A percentile compares a stretch with the other conserved stretches of the same genome.
Evolutionary conservation across 2,113 vertebrate genomes (phyloP).

Genomic region (Harpagus bidentatus): DNA sequence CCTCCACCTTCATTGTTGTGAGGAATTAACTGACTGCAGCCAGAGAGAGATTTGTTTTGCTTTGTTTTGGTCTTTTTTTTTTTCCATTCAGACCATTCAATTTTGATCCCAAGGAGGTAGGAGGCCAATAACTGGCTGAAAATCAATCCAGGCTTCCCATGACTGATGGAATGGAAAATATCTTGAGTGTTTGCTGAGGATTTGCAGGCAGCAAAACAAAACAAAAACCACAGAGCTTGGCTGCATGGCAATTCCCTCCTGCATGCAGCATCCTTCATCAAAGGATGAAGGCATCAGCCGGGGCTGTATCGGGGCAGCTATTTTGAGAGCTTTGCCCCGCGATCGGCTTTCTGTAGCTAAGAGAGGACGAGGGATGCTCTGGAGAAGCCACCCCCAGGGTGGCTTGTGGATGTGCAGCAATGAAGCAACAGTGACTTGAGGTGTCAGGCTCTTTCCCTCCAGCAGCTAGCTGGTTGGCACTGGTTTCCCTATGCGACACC

Average conservation of each 20-base stretch:
- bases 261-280: not conserved
- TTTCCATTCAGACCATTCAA: conserved; percentile 10
- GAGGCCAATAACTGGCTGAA: conserved; percentile 59
- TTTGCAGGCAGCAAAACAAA: conserved; percentile 55
- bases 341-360: not conserved
- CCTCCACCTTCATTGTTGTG: not conserved
- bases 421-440: not conserved
- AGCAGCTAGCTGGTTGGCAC: not conserved
- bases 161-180: conserved; percentile 7
- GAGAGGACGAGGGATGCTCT: not conserved
- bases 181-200: conserved; percentile 32
- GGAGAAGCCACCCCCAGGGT: not conserved
- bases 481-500: not conserved
- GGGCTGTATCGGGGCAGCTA: not conserved
- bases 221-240: not conserved
- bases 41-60: conserved; percentile 18
- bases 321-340: not conserved
- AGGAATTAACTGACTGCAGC: conserved; percentile 39
- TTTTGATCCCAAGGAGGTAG: conserved; percentile 55
- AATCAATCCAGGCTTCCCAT: conserved; percentile 10
- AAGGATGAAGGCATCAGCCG: not conserved
- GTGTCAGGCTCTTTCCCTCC: not conserved
- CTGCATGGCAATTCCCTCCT: conserved; percentile 26
- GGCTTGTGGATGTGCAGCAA: not conserved
- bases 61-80: conserved; percentile 24